A percentile compares a stretch with the other conserved stretches of the same genome.
These are phyloP conservation scores for Cydia strobilella DNA, from an alignment of 1,140 invertebrate species.

Conservation along the genomic window DNA sequence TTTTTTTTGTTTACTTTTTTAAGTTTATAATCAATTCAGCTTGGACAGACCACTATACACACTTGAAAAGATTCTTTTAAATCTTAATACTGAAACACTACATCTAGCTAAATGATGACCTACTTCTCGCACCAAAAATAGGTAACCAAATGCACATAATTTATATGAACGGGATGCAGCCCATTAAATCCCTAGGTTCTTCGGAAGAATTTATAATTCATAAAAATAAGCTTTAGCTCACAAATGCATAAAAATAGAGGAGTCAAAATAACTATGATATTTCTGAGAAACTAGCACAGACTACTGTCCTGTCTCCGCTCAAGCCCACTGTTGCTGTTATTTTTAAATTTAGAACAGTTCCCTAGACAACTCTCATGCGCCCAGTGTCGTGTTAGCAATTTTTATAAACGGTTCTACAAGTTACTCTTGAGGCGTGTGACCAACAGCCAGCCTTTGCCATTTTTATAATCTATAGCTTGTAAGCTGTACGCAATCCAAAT, in stretches of 20 bases:
- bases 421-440: background rate
- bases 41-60: no score
- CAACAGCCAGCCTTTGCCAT: background rate
- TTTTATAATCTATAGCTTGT: constrained; percentile 21
- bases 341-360: constrained; percentile 67
- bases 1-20: no score
- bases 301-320: constrained; percentile 50
- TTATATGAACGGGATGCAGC: background rate
- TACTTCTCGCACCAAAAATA: background rate
- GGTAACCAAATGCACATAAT: constrained; percentile 15
- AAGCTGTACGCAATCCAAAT: constrained; percentile 52
- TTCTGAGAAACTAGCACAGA: constrained; percentile 51
- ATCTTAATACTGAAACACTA: background rate
- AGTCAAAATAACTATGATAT: constrained; percentile 57
- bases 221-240: constrained; percentile 33
- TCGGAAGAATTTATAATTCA: constrained; percentile 13
- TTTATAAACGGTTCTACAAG: background rate
- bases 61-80: no score
- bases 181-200: background rate
- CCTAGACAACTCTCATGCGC: constrained; percentile 47
- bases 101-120: background rate
- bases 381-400: constrained; percentile 4
- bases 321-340: constrained; percentile 56
- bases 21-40: no score
- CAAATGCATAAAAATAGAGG: constrained; percentile 57